phyloP scores from a whole-genome alignment of 2,797 vertebrate genomes.

The Poliocrania exsul region DNA sequence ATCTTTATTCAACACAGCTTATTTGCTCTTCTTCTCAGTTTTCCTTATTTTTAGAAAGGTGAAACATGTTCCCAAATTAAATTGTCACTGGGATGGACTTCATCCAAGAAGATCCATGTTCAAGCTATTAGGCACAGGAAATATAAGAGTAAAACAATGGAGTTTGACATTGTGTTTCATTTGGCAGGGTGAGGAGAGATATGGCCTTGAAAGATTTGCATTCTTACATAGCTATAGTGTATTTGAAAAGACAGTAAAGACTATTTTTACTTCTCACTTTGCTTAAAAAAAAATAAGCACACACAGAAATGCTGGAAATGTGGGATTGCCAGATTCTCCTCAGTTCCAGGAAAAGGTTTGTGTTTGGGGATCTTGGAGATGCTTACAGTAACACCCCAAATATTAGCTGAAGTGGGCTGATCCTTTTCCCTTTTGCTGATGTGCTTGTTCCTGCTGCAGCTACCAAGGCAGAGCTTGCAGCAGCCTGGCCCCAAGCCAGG shows the following conservation, averaged over 20 bases:
- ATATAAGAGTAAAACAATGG: slow-evolving; percentile 7
- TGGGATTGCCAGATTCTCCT: background rate
- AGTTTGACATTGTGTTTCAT: slow-evolving; percentile 2
- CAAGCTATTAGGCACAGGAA: slow-evolving; percentile 32
- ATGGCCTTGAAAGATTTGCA: background rate
- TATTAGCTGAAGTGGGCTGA: background rate
- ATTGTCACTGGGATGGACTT: slow-evolving; percentile 22
- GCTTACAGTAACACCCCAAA: background rate
- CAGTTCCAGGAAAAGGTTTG: background rate
- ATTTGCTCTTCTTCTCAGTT: slow-evolving; percentile 77
- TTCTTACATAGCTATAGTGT: background rate
- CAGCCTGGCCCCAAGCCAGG: background rate
- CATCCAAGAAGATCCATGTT: slow-evolving; percentile 36
- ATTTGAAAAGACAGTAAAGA: background rate
- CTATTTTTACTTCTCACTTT: background rate
- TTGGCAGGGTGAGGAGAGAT: slow-evolving; percentile 14
- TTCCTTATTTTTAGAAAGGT: slow-evolving; percentile 77
- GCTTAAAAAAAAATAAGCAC: background rate
- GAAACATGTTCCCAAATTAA: slow-evolving; percentile 63
- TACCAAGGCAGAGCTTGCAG: background rate
- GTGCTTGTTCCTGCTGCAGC: background rate
- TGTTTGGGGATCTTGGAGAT: background rate
- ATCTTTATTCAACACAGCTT: slow-evolving; percentile 12
- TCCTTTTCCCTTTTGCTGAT: background rate
- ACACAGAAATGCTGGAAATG: background rate